Base-by-base conservation (phyloP, 2,888 invertebrate species). In the Mythimna lalbum region DNA sequence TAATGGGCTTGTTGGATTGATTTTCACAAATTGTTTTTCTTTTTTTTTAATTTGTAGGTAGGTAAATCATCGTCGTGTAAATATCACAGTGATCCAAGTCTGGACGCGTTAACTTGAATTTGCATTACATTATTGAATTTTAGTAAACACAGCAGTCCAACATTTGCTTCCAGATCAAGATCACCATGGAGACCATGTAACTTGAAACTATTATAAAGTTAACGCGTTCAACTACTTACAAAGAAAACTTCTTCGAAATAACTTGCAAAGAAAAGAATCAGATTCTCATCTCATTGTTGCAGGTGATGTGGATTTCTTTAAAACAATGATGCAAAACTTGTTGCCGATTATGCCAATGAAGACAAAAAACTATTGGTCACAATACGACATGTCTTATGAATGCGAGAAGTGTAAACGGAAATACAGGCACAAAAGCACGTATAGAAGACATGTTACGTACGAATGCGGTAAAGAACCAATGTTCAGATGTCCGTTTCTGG, bases 371-470 rank as follows among this genome's bases (percentile, higher is more conserved):
- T 96, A 92, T 87, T 95, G 96, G 95, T 93, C 95, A 9, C 94
- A 93, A 63, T 95, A 93, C 82, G 95, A 95, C 79, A 92, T 93
- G 89, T 92, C 92, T 67, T 96, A 92, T 76, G 96, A 96, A 83
- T 97, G 98, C 90, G 96, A 96, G 77, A 97, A 96, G 82, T 98
- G 98, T 90, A 97, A 97, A 88, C 97, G 97, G 90, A 97, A 97
- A 85, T 98, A 98, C 92, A 97, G 97, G 81, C 97, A 97, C 93
- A 97, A 97, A 92, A 97, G 97, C 84, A 97, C 97, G 33, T 96
- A 98, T 86, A 96, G 97, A 88, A 96, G 98, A 86, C 98, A 98
- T 89, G 93, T 97, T 64, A 97, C 97, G 55, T 96, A 97, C 83
- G 97, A 97, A 87, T 97, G 97, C 85, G 97, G 97, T 4, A 95